These are phyloP conservation scores for Cynopterus brachyotis DNA, from an alignment of 2,113 vertebrate genomes.

Conservation along the genomic window DNA sequence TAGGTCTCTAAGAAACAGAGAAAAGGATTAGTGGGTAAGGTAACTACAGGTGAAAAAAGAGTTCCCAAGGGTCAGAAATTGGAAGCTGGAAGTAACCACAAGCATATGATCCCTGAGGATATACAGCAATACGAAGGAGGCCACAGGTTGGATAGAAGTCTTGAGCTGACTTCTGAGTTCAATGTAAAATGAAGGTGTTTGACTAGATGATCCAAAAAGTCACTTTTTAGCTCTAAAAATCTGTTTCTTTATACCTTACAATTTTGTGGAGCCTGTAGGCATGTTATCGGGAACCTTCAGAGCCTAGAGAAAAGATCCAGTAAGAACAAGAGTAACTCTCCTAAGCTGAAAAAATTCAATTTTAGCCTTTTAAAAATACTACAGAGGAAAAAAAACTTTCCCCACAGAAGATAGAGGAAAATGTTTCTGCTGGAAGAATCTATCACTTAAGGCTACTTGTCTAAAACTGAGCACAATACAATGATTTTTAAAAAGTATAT, in stretches of 20 bases:
- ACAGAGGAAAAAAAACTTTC: not conserved
- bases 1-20: not conserved
- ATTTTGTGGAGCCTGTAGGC: not conserved
- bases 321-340: not conserved
- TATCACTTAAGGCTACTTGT: not conserved
- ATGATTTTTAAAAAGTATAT: not conserved
- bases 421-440: slow-evolving; percentile 4
- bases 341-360: slow-evolving; percentile 34
- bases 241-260: not conserved
- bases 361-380: slow-evolving; percentile 39
- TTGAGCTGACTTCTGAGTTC: not conserved
- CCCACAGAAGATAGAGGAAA: not conserved
- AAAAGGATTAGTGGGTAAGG: not conserved
- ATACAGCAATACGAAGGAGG: not conserved
- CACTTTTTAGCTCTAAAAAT: not conserved
- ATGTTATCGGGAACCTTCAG: not conserved
- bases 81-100: not conserved
- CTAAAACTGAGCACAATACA: not conserved
- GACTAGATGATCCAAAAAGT: not conserved
- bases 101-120: not conserved
- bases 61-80: not conserved
- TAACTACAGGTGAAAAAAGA: not conserved
- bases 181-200: not conserved
- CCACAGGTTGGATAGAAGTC: not conserved
- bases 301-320: not conserved